phyloP scores from a whole-genome alignment of 2,888 invertebrate genomes.

The Catocala sponsa region DNA sequence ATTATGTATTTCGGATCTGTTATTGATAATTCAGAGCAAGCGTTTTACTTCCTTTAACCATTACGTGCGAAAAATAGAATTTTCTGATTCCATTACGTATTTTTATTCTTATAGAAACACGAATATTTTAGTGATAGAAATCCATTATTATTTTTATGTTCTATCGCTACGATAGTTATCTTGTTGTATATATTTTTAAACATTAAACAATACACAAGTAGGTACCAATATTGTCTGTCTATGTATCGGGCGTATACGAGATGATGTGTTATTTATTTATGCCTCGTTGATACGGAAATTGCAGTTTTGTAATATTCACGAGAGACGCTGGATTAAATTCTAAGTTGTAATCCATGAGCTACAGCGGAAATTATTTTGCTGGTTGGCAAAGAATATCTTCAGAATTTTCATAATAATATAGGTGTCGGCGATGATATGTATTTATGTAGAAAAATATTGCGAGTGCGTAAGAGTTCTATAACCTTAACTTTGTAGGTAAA shows the following conservation, averaged over 20 bases:
- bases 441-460: too few species aligned
- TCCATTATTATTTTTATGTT: background rate
- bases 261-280: conserved; percentile 78
- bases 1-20: conserved; percentile 61
- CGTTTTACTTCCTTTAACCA: conserved; percentile 35
- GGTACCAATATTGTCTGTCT: conserved; percentile 45
- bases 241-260: conserved; percentile 54
- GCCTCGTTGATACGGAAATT: conserved; percentile 84
- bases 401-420: too few species aligned
- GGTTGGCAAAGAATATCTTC: too few species aligned
- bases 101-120: conserved; percentile 1
- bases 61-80: conserved; percentile 23
- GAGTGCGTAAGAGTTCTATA: too few species aligned
- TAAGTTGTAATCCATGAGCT: conserved; percentile 42
- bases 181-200: conserved; percentile 20
- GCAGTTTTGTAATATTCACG: conserved; percentile 86
- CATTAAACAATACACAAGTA: conserved; percentile 40
- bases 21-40: conserved; percentile 55
- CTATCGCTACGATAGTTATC: background rate
- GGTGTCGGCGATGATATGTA: too few species aligned
- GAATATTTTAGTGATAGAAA: background rate
- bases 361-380: conserved; percentile 8
- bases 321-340: conserved; percentile 64
- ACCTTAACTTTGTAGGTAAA: too few species aligned
- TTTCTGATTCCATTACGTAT: conserved; percentile 8